Evolutionary conservation across 2,797 vertebrate genomes (phyloP), one percentile per base, ranked within the genome.

Genomic region (Muscicapa striata): DNA sequence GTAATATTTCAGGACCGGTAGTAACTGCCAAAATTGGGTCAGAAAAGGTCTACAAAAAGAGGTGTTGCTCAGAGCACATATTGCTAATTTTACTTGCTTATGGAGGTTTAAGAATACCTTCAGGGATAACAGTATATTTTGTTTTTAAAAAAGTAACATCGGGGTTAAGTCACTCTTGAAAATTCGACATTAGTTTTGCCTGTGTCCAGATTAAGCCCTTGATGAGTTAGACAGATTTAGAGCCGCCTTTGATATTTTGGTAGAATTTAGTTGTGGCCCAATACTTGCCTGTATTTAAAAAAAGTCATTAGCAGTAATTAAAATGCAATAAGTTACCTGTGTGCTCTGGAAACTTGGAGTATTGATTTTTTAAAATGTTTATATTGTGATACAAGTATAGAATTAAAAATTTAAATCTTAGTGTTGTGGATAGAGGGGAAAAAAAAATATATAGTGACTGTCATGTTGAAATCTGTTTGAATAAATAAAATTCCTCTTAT

Each of bases 401-500:
- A 64, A 69, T 87, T 87, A 38, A 70, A 72, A 86, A 52, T 73
- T 45, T 82, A 61, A 59, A 61, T 94, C 52, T 85, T 75, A 16
- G 4, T 45, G 10, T 36, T 86, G 38, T 61, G 24, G 9, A 12
- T 46, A n/a, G 23, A 41, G 27, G 27, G 3, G 1, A 5, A 46
- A 80, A 78, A 79, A 84, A 52, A 45, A 1, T 7, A 21, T 34
- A 15, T 17, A 72, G 93, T 5, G 3, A 89, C 58, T 84, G 64
- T 59, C 80, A 89, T 76, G 49, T 69, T 90, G 84, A 97, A 68
- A 72, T 93, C 40, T 94, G 23, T 63, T 75, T 94, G 61, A 87
- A 97, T 96, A 96, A 96, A 96, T 94, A 83, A 92, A 77, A 29
- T 77, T 95, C 49, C 90, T 96, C 45, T 96, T 96, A 85, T 48